A percentile compares a stretch with the other conserved stretches of the same genome.
Conservation (phyloP, 2,888 invertebrate genomes). For the Uropetala carovei region DNA sequence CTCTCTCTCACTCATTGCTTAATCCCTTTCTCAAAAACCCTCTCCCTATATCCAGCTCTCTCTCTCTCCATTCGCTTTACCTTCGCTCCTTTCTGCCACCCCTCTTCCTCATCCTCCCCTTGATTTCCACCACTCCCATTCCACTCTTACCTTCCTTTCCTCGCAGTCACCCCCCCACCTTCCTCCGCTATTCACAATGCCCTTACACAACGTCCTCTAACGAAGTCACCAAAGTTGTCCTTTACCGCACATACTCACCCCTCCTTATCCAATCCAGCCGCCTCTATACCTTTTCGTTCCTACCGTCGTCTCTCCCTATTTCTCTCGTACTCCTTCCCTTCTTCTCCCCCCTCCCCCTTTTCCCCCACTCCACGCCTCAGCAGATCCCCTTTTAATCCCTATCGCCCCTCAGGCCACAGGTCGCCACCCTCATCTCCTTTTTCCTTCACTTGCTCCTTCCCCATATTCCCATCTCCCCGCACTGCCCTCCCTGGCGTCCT, state of each 20-base stretch:
- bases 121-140: neutral
- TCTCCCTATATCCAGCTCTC: neutral
- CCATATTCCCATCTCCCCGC: neutral
- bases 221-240: constrained; percentile 27
- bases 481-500: neutral
- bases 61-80: neutral
- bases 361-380: neutral
- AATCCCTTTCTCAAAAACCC: neutral
- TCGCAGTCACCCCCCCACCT: neutral
- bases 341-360: neutral
- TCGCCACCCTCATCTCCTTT: neutral
- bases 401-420: constrained; percentile 4
- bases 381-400: constrained; percentile 6
- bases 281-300: neutral
- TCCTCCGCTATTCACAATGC: neutral
- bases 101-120: neutral
- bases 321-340: too few relatives aligned
- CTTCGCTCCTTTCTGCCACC: neutral
- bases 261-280: neutral
- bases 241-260: neutral
- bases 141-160: neutral
- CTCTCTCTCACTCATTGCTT: neutral
- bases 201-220: neutral
- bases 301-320: neutral
- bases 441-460: neutral